Conservation (phyloP, 2,797 vertebrate species). For the Thamnophis elegans region DNA sequence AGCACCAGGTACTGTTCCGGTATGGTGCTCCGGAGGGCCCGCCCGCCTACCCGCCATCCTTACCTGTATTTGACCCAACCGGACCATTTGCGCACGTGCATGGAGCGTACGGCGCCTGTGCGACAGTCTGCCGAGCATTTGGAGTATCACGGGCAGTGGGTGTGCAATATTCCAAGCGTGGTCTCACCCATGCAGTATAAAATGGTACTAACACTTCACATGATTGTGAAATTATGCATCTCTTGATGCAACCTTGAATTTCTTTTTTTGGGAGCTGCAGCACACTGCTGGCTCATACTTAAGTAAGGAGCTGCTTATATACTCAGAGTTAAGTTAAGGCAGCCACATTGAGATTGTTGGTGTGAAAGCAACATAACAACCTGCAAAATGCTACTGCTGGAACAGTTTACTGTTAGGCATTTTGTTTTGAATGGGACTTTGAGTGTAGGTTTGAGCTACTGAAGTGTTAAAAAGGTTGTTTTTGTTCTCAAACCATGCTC, state of each 20-base stretch:
- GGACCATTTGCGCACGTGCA: no score
- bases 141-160: no score
- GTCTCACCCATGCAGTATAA: not conserved
- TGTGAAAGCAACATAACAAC: not conserved
- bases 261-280: not conserved
- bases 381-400: not conserved
- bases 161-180: not conserved
- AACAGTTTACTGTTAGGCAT: not conserved
- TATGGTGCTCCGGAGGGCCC: no score
- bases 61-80: no score
- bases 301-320: not conserved
- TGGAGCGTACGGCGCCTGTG: no score
- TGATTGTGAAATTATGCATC: not conserved
- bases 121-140: no score
- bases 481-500: not conserved
- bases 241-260: not conserved
- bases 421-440: not conserved
- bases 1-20: no score
- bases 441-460: not conserved
- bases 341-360: not conserved
- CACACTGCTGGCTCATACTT: not conserved
- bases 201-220: not conserved
- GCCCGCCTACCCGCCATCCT: no score
- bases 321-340: not conserved
- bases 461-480: not conserved